Percentiles rank a stretch among this genome's conserved stretches.
Evolutionary conservation across 2,113 vertebrate genomes (phyloP).

Genomic region (Nibea coibor): DNA sequence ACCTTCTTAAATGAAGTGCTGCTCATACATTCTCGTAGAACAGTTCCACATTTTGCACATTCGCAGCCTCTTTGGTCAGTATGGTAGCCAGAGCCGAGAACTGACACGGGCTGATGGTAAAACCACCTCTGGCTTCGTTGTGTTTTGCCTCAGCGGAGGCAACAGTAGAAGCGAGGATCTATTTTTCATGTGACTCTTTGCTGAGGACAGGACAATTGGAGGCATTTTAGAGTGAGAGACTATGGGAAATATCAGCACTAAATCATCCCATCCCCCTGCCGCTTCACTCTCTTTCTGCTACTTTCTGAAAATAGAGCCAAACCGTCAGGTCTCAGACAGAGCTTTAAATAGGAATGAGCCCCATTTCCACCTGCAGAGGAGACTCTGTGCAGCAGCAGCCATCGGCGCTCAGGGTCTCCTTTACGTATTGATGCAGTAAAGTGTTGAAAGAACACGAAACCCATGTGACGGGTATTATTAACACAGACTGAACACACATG

Average conservation of each 20-base stretch:
- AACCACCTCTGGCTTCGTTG: background rate
- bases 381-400: conserved; percentile 38
- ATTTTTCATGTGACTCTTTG: conserved; percentile 13
- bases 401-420: conserved; percentile 29
- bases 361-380: conserved; percentile 45
- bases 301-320: conserved; percentile 67
- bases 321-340: conserved; percentile 45
- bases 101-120: background rate
- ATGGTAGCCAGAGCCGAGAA: background rate
- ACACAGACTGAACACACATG: background rate
- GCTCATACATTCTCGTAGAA: background rate
- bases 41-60: background rate
- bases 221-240: conserved; percentile 9
- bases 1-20: background rate
- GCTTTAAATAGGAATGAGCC: conserved; percentile 59
- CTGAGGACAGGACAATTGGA: background rate
- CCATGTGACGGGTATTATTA: conserved; percentile 23
- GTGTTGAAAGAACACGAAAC: conserved; percentile 25
- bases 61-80: background rate
- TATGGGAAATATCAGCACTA: background rate
- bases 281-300: conserved; percentile 8
- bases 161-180: background rate
- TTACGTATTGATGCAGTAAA: conserved; percentile 18
- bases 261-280: conserved; percentile 13
- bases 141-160: background rate